Evolutionary conservation across 2,888 invertebrate species (phyloP), one percentile per base, ranked within the genome.

Genomic region (Synanthedon andrenaeformis): DNA sequence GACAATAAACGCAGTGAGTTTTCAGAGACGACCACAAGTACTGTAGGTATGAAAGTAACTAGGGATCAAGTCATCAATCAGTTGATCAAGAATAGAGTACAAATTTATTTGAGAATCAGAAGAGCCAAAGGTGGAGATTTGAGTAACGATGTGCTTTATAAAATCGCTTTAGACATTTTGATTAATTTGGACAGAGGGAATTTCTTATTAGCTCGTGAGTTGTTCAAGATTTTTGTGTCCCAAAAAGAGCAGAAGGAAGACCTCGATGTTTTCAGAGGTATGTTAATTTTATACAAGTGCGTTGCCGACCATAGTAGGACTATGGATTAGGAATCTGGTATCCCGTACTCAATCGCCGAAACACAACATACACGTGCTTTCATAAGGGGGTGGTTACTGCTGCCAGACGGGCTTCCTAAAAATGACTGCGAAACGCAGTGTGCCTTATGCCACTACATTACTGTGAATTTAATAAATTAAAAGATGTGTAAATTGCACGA

Each of bases 21-120:
- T 45, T 3, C 14, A n/a, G n/a, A n/a, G 45, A 45, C 8, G 4
- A n/a, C 45, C 14, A 13, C 12, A 13, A 12, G 14, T 13, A 6
- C 5, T 45, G 45, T 5, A 13, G 45, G 5, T 13, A 1, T 70
- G n/a, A 76, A 69, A 59, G 42, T 82, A 28, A 69, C 72, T 1
- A 76, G 76, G 64, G 70, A 77, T 52, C 71, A 78, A 63, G 69
- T 84, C n/a, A 58, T 83, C 8, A 76, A 70, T 56, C 82, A 82
- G 54, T 57, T 86, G 2, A 83, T 86, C 6, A 76, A 64, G 57
- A 84, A 82, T 57, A 74, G 82, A 23, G 64, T 83, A 49, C 57
- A 64, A 45, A 53, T 67, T 3, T 84, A 75, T 55, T 57, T 83
- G 14, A 70, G 65, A 56, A 57, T 67, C 1, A 81, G 78, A 64